These are phyloP conservation scores for Opisthograptis luteolata DNA, from an alignment of 2,888 invertebrate genomes.

Conservation along the genomic window DNA sequence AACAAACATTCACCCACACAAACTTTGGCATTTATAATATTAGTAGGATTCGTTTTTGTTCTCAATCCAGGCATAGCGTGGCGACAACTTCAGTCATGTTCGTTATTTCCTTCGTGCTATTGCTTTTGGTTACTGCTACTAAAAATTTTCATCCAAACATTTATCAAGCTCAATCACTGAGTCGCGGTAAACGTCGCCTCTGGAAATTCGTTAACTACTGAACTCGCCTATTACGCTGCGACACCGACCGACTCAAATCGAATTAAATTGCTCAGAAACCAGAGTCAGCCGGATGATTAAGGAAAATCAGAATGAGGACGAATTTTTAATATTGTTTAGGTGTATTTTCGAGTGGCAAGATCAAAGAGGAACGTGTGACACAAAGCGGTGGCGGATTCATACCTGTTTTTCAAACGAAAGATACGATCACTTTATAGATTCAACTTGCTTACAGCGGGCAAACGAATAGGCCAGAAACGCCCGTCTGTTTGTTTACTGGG, in stretches of 20 bases:
- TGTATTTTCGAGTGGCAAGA: neutral
- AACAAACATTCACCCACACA: no score
- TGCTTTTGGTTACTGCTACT: no score
- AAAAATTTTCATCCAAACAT: no score
- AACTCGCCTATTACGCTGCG: conserved; percentile 13
- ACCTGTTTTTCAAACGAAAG: neutral
- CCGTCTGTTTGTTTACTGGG: no score
- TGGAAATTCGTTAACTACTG: conserved; percentile 19
- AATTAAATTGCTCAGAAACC: conserved; percentile 25
- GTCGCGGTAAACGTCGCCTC: neutral
- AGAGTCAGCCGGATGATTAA: conserved; percentile 6
- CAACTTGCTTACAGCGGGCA: no score
- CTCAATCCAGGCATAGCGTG: no score
- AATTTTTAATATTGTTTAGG: neutral
- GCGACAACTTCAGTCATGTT: no score
- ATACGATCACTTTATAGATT: no score
- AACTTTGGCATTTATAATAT: no score
- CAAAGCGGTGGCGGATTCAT: neutral
- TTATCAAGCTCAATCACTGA: conserved; percentile 1
- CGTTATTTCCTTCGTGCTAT: no score
- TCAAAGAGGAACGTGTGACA: conserved; percentile 5
- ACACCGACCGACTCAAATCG: conserved; percentile 23
- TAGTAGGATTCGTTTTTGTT: no score
- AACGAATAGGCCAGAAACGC: no score
- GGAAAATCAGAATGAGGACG: neutral